A percentile compares a stretch with the other conserved stretches of the same genome.
These are phyloP conservation scores for Apistogramma diplotaenia DNA, from an alignment of 2,113 vertebrate species.

Conservation along the genomic window DNA sequence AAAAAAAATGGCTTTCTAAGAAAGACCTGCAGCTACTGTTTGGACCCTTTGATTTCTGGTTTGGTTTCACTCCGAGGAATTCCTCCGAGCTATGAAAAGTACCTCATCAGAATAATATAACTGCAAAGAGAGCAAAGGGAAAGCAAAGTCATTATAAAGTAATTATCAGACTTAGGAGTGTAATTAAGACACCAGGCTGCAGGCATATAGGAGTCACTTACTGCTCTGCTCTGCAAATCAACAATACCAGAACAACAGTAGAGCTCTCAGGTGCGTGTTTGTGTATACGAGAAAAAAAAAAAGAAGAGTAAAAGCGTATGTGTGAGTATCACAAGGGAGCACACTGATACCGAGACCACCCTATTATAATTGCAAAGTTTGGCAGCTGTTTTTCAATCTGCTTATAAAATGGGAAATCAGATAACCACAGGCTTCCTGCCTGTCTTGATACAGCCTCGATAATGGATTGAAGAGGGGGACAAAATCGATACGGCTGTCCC, in stretches of 20 bases:
- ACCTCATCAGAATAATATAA: constrained; percentile 13
- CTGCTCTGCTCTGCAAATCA: not conserved
- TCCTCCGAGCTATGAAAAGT: not conserved
- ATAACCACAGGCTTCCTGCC: constrained; percentile 61
- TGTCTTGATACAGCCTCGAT: constrained; percentile 33
- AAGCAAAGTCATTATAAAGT: constrained; percentile 41
- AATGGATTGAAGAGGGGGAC: constrained; percentile 56
- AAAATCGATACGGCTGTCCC: constrained; percentile 57
- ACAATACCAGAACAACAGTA: not conserved
- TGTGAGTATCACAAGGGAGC: not conserved
- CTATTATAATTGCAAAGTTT: constrained; percentile 45
- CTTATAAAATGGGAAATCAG: constrained; percentile 42
- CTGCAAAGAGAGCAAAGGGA: not conserved
- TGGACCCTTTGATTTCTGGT: not conserved
- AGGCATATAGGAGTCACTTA: constrained; percentile 1
- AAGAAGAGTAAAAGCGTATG: not conserved
- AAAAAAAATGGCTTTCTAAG: not conserved
- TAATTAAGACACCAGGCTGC: constrained; percentile 32
- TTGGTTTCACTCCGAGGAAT: not conserved
- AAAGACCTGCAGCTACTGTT: not conserved
- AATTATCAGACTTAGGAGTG: constrained; percentile 29
- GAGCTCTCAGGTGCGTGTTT: not conserved
- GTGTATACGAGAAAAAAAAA: not conserved
- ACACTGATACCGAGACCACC: not conserved
- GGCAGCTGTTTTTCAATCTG: constrained; percentile 25